Percentiles rank a stretch among this genome's conserved stretches.
These are phyloP conservation scores for Callyntrura guangdongensis DNA, from an alignment of 2,888 invertebrate genomes.

Conservation along the genomic window DNA sequence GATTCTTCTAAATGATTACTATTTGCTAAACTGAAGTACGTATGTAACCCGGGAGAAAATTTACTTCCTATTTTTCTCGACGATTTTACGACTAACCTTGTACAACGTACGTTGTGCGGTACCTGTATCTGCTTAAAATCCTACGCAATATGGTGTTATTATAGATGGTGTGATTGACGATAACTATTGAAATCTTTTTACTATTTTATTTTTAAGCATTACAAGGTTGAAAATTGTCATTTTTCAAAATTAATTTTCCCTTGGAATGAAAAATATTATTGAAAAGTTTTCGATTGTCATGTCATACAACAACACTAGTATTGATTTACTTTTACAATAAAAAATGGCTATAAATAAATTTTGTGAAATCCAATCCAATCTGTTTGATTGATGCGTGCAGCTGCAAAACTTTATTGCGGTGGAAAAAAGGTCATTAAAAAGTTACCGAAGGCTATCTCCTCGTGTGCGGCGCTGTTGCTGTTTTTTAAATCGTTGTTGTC, in stretches of 20 bases:
- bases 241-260: not conserved
- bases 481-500: not conserved
- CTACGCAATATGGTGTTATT: too few species aligned
- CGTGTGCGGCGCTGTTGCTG: not conserved
- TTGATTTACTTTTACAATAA: not conserved
- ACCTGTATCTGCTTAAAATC: too few species aligned
- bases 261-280: not conserved
- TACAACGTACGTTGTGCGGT: too few species aligned
- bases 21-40: too few species aligned
- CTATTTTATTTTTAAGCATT: too few species aligned
- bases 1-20: too few species aligned
- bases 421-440: constrained; percentile 12
- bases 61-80: too few species aligned
- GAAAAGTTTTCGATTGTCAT: too few species aligned
- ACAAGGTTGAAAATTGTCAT: constrained; percentile 14
- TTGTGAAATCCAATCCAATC: not conserved
- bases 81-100: too few species aligned
- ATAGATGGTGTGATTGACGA: too few species aligned
- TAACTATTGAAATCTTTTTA: too few species aligned
- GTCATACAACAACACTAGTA: not conserved
- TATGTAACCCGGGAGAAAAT: too few species aligned
- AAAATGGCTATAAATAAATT: not conserved
- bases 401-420: not conserved
- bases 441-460: not conserved
- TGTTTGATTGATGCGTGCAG: constrained; percentile 18